These are phyloP conservation scores for Apoda limacodes DNA, from an alignment of 2,888 invertebrate species.

Conservation along the genomic window DNA sequence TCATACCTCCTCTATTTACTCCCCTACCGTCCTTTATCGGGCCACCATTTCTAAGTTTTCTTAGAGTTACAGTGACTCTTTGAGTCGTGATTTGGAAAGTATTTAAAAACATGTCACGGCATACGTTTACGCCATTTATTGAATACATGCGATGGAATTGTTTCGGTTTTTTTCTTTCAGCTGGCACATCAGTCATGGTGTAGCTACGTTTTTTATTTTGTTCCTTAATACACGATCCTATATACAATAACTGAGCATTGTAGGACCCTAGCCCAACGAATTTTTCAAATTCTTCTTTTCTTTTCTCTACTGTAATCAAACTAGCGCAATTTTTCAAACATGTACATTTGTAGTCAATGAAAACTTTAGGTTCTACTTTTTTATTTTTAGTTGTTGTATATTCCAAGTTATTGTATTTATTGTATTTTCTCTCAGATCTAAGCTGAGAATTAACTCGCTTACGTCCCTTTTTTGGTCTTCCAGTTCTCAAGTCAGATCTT, in stretches of 20 bases:
- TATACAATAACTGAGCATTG: constrained; percentile 13
- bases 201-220: constrained; percentile 10
- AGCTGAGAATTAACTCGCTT: too few relatives aligned
- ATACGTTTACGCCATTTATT: constrained; percentile 10
- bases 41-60: constrained; percentile 8
- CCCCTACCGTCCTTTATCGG: constrained; percentile 14
- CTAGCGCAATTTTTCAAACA: constrained; percentile 15
- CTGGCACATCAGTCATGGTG: constrained; percentile 9
- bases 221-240: constrained; percentile 15
- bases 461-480: too few relatives aligned
- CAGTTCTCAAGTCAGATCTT: too few relatives aligned
- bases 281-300: constrained; percentile 17
- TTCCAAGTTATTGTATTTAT: too few relatives aligned
- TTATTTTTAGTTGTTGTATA: too few relatives aligned
- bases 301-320: constrained; percentile 15
- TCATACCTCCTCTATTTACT: constrained; percentile 11
- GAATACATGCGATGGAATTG: constrained; percentile 9
- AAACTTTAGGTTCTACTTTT: constrained; percentile 13
- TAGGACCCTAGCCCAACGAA: constrained; percentile 16
- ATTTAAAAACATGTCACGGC: constrained; percentile 14
- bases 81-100: constrained; percentile 13
- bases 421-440: too few relatives aligned
- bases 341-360: constrained; percentile 12
- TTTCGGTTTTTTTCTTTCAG: constrained; percentile 11
- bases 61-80: constrained; percentile 12